Evolutionary conservation across 2,888 invertebrate species (phyloP).

Genomic region (Conchocele bisecta): DNA sequence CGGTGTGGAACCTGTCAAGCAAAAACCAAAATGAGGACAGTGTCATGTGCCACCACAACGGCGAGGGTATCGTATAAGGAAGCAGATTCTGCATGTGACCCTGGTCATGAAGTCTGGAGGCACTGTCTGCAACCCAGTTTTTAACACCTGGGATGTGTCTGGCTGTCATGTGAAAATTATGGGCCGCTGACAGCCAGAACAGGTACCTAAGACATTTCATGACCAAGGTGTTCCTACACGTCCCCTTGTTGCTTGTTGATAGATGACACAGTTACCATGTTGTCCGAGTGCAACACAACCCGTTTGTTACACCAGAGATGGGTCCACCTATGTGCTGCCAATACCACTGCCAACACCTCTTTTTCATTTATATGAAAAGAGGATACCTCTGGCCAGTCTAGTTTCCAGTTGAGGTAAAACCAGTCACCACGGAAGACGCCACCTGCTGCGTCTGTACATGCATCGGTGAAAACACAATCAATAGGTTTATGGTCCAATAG

Average conservation of each 20-base stretch:
- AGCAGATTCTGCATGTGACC: not conserved
- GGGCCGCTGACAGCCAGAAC: slow-evolving; percentile 2
- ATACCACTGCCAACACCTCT: too few species aligned
- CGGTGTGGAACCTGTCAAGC: too few species aligned
- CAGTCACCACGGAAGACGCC: too few species aligned
- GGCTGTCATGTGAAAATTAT: slow-evolving; percentile 6
- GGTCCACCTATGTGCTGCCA: too few species aligned
- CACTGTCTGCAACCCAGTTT: slow-evolving; percentile 11
- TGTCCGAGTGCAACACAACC: slow-evolving; percentile 10
- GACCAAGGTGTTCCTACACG: not conserved
- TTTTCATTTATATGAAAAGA: too few species aligned
- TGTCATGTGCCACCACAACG: not conserved
- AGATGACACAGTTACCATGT: slow-evolving; percentile 10
- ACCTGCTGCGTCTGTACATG: too few species aligned
- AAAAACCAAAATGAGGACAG: too few species aligned
- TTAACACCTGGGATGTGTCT: not conserved
- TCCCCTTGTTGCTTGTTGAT: slow-evolving; percentile 24
- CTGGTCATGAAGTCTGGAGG: slow-evolving; percentile 3
- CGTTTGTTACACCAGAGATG: slow-evolving; percentile 12
- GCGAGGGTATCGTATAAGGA: not conserved
- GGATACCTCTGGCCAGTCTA: too few species aligned
- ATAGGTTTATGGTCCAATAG: too few species aligned
- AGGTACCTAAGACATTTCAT: slow-evolving; percentile 9
- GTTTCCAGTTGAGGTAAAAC: too few species aligned
- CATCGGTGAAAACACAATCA: too few species aligned